Base-by-base conservation (phyloP, 64 coral and sea anemone genomes). In the Trachythela sp. region DNA sequence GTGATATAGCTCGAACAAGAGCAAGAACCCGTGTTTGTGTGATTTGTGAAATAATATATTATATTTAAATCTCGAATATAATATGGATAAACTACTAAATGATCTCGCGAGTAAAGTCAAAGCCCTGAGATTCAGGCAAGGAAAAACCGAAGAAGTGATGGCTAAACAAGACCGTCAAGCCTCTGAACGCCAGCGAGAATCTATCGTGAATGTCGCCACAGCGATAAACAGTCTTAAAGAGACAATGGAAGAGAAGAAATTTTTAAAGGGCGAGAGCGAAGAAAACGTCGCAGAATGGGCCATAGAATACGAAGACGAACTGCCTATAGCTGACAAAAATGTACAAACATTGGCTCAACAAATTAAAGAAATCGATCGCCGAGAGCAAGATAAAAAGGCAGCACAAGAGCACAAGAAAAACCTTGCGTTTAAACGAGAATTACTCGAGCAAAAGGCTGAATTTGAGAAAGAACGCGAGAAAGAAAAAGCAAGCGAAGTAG, bases 231-330 rank as follows among this genome's bases (percentile, higher is more conserved):
- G 13, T 26, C 31, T 87, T 27, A 91, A 91, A 36, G 64, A 76
- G 43, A 45, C 54, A 24, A 50, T 87, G 0, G 84, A 91, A 29
- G 60, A 91, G 29, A 91, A 91, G 36, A 91, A 91, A 42, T 91
- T 91, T 48, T 36, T 17, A 18, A 91, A 91, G 32, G 86, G 86
- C 10, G 86, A 88, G n/a, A 88, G 71, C 40, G 91, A 92, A 49
- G 91, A 92, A 83, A 72, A 88, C 36, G 75, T 92, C 39, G 18
- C 48, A 2, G 26, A 45, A 39, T 88, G 86, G 91, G 49, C 86
- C 6, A 34, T 7, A 40, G 51, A 84, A 68, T 36, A 84, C 42
- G 72, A 92, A 26, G 33, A 85, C 10, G 43, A 92, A 33, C 52
- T 92, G 1, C 86, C 39, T 11, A 40, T n/a, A 41, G 91, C 85